phyloP scores from a whole-genome alignment of 2,797 vertebrate species.

The Coreius guichenoti region DNA sequence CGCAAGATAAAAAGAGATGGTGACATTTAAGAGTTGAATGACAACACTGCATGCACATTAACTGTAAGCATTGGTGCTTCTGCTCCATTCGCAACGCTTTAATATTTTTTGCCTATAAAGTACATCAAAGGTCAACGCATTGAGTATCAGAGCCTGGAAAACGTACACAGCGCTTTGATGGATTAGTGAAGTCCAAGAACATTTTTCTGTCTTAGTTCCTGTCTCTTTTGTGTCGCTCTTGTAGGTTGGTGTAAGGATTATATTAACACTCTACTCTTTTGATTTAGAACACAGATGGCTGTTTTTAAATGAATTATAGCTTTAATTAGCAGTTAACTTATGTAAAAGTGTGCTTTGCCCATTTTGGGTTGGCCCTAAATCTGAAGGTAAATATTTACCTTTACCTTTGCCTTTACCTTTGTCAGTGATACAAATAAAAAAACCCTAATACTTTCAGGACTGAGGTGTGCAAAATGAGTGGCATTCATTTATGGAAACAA shows the following conservation, averaged over 20 bases:
- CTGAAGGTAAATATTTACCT: background rate
- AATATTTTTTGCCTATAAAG: conserved; percentile 48
- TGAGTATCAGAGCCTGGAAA: conserved; percentile 18
- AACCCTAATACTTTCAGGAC: background rate
- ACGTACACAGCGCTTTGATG: conserved; percentile 38
- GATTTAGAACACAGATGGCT: background rate
- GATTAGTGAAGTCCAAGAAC: conserved; percentile 49
- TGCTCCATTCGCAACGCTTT: conserved; percentile 40
- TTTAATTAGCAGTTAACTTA: background rate
- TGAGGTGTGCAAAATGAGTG: background rate
- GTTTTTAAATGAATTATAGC: conserved; percentile 10
- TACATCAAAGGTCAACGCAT: conserved; percentile 40
- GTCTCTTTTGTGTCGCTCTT: conserved; percentile 37
- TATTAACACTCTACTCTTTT: background rate
- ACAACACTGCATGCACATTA: conserved; percentile 45
- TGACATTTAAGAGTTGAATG: conserved; percentile 57
- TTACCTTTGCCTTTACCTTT: background rate
- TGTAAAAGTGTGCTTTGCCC: background rate
- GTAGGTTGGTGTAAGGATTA: conserved; percentile 35
- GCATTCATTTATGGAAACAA: background rate
- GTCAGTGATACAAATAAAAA: background rate
- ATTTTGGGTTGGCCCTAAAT: background rate
- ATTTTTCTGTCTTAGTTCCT: conserved; percentile 48
- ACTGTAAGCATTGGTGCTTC: conserved; percentile 22
- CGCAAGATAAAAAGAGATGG: conserved; percentile 34